Base-by-base conservation (phyloP, 1,140 invertebrate genomes). In the Phenacoccus solenopsis region DNA sequence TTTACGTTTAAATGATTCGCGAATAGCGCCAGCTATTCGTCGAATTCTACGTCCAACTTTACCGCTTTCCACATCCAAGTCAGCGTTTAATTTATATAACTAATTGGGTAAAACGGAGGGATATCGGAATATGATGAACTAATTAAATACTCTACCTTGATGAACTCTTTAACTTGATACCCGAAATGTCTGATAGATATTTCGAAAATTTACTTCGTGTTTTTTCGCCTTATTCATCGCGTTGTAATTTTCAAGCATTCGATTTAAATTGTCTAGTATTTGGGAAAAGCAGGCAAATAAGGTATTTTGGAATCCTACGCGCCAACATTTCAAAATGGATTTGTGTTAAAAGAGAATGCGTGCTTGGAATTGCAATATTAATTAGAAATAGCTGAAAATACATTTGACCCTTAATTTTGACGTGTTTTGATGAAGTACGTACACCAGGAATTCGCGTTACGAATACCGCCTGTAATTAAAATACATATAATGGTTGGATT, bases 1-100 rank as follows among this genome's bases (percentile, higher is more conserved):
- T 49, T 49, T 49, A 49, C 38, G 38, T 49, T 49, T 49, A 49
- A 49, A 49, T 49, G 38, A 49, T 49, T 49, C 38, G 38, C 38
- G n/a, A n/a, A n/a, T n/a, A n/a, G 38, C 38, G 4, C 16, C 12
- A 16, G 38, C 12, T 49, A 10, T 49, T 49, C 38, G 38, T 10
- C 38, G 38, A 49, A 49, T 10, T 49, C 20, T n/a, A n/a, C n/a
- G n/a, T 49, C 16, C 16, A 49, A 49, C 38, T 49, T 49, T 49
- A 49, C 20, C 12, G 38, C 38, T 49, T 49, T 49, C 20, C 38
- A n/a, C 38, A 49, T 49, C 38, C 12, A 49, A 16, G 38, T 49
- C 38, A 49, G 38, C 38, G 20, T 49, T 49, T 49, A 49, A 49
- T 49, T 49, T 49, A 49, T 49, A n/a, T 49, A 2, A 49, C 20